Base-by-base conservation (phyloP, 2,113 vertebrate species). In the Cinclus mexicanus region DNA sequence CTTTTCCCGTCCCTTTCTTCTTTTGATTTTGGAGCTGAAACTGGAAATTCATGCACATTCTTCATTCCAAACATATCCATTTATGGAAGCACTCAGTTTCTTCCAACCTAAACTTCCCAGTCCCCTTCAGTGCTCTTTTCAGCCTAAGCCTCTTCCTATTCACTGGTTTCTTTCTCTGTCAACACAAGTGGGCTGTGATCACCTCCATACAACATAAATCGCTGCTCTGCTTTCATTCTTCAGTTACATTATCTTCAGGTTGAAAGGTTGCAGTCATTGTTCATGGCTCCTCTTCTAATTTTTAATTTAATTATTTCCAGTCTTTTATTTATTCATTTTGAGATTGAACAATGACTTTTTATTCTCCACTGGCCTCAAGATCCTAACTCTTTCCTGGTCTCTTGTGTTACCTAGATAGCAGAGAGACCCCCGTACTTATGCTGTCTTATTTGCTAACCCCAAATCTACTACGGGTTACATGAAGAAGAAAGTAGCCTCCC, bases 351-450 rank as follows among this genome's bases (percentile, higher is more conserved):
- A 78, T 68, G 7, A 61, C 11, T 68, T 68, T 26, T 65, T 64
- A 29, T 24, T 91, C 19, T 89, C 68, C 24, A 21, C 6, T 50
- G 42, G 28, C 23, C 12, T 85, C 56, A 50, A 52, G 35, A 56
- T 28, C 39, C 46, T 47, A 61, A 29, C 23, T 16, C 2, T 55
- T 94, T 79, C 28, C 49, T 83, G 53, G 69, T 21, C 22, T 68
- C 65, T 64, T 41, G 1, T n/a, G 19, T 59, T 88, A 12, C 19
- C 19, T 68, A 41, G 25, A 22, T 84, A n/a, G 41, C 35, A 46
- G 21, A 88, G 57, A 64, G 18, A 55, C 8, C 18, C 5, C 13
- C 1, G 0, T 67, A 46, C 7, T 22, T 33, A n/a, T 0, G 1
- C 22, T 82, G 33, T 37, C 15, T 46, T 29, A 50, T 76, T 49